Conservation (phyloP, 2,797 vertebrate genomes). For the Bovichtus variegatus region DNA sequence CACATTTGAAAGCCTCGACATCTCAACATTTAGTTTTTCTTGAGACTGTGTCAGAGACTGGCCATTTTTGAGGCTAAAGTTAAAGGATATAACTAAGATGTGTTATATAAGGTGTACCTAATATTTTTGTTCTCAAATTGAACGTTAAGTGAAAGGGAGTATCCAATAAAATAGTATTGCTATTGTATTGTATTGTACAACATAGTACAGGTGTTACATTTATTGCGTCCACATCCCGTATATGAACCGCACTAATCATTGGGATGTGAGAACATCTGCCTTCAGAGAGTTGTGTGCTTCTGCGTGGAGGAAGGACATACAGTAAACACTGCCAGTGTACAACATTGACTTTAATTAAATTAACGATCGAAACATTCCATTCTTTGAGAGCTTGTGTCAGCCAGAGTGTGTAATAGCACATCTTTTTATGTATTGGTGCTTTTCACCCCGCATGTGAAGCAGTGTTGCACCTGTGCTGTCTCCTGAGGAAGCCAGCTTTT, state of each 20-base stretch:
- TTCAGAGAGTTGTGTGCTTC: slow-evolving; percentile 15
- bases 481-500: not conserved
- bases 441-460: not conserved
- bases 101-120: not conserved
- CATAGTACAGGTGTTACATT: not conserved
- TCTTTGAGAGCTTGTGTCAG: slow-evolving; percentile 7
- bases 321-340: slow-evolving; percentile 9
- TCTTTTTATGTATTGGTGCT: not conserved
- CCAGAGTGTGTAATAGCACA: not conserved
- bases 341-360: slow-evolving; percentile 23
- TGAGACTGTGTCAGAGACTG: not conserved
- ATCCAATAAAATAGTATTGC: not conserved
- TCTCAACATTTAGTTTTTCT: not conserved
- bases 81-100: not conserved
- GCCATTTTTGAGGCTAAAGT: not conserved
- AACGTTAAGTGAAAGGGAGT: not conserved
- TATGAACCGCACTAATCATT: slow-evolving; percentile 19
- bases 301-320: not conserved
- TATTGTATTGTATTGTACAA: not conserved
- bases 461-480: not conserved
- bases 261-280: slow-evolving; percentile 17
- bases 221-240: not conserved
- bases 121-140: not conserved
- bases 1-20: slow-evolving; percentile 3
- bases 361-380: slow-evolving; percentile 13